Conservation (phyloP, 2,113 vertebrate species). For the Halcyon malimbica region DNA sequence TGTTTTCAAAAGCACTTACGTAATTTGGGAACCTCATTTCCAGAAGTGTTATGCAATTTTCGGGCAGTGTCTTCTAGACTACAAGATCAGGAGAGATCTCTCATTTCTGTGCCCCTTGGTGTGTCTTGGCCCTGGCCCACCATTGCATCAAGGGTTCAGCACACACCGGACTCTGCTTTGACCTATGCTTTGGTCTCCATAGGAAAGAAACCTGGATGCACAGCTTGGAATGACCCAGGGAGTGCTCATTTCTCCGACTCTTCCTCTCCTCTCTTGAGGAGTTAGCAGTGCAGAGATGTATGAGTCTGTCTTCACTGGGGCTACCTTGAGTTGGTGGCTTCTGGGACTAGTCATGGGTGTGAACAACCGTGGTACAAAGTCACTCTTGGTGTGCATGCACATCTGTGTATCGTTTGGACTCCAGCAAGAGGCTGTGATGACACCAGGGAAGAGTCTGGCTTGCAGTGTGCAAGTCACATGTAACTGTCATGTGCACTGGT, state of each 20-base stretch:
- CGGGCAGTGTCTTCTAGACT: neutral
- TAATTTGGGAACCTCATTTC: neutral
- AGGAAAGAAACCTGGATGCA: neutral
- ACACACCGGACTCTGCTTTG: neutral
- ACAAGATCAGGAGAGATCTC: neutral
- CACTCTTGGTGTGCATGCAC: neutral
- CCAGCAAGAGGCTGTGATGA: neutral
- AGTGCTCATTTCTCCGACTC: neutral
- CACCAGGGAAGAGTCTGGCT: neutral
- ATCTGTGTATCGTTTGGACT: fast-evolving
- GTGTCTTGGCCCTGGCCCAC: neutral
- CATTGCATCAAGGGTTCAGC: neutral
- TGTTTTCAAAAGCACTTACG: neutral
- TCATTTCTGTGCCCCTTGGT: neutral
- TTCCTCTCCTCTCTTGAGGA: neutral
- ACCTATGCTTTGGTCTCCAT: fast-evolving
- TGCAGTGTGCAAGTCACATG: fast-evolving
- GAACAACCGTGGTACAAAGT: fast-evolving
- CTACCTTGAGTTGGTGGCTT: neutral
- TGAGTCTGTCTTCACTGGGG: neutral
- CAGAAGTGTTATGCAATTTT: neutral
- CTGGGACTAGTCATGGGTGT: neutral
- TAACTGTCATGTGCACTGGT: neutral
- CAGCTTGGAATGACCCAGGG: neutral
- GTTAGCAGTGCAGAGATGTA: too few relatives aligned